Conservation (phyloP, 2,113 vertebrate genomes). For the Urocitellus parryii region DNA sequence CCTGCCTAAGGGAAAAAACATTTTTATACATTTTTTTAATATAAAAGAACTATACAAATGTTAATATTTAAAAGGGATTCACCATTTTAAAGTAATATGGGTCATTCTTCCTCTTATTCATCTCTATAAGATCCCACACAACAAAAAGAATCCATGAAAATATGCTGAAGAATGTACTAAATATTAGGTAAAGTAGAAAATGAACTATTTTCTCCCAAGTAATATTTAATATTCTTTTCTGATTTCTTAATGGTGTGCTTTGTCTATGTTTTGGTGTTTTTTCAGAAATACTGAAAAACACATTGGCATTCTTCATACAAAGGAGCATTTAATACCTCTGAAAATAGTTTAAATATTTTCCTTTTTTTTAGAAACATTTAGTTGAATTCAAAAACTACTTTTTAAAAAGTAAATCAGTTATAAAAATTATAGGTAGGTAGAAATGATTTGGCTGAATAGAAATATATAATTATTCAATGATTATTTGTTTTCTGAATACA, state of each 20-base stretch:
- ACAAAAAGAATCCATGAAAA: background rate
- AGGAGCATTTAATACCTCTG: background rate
- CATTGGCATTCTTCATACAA: background rate
- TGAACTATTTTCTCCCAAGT: background rate
- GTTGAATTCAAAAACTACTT: conserved; percentile 19
- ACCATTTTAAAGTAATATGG: background rate
- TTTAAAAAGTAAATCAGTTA: conserved; percentile 10
- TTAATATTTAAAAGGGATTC: conserved; percentile 15
- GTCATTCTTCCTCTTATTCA: background rate
- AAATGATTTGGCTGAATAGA: background rate
- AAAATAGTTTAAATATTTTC: background rate
- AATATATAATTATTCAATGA: background rate
- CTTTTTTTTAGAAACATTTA: background rate
- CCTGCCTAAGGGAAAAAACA: background rate
- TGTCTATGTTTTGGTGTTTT: background rate
- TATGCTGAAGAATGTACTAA: background rate
- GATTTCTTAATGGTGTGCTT: background rate
- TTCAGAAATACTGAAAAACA: background rate
- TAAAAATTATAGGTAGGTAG: background rate
- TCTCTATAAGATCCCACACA: background rate
- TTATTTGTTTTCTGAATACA: background rate
- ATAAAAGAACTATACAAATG: background rate
- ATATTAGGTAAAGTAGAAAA: background rate
- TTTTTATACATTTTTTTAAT: conserved; percentile 34
- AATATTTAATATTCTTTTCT: conserved; percentile 11